Evolutionary conservation across 37 sponge, comb jelly and placozoan species (phyloP).

Genomic region (Halisarca cf. caerulea): DNA sequence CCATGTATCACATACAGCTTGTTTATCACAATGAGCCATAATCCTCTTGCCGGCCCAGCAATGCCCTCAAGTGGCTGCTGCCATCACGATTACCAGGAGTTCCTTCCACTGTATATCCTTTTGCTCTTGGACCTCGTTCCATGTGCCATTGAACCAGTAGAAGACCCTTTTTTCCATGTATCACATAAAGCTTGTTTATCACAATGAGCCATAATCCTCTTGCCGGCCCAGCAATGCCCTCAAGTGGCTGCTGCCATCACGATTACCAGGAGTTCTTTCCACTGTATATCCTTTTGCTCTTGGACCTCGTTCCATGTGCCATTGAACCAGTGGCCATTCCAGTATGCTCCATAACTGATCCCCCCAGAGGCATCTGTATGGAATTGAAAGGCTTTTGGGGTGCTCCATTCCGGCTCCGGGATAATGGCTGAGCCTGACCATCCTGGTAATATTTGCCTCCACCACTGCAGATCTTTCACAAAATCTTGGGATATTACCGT

Average conservation of each 20-base stretch:
- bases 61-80: too few species aligned
- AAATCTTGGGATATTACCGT: background rate
- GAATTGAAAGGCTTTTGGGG: conserved; percentile 1
- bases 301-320: conserved; percentile 3
- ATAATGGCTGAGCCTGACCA: conserved; percentile 40
- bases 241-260: conserved; percentile 49
- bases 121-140: background rate
- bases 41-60: too few species aligned
- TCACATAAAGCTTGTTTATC: conserved; percentile 56
- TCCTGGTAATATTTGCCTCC: conserved; percentile 32
- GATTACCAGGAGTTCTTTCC: conserved; percentile 56
- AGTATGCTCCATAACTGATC: conserved; percentile 34
- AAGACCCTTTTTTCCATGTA: conserved; percentile 18
- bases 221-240: conserved; percentile 45
- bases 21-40: too few species aligned
- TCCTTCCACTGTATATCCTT: too few species aligned
- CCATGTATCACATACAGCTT: too few species aligned
- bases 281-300: background rate
- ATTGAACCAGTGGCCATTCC: conserved; percentile 28
- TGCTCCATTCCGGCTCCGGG: background rate
- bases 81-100: too few species aligned
- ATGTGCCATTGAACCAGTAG: conserved; percentile 15
- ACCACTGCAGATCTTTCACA: conserved; percentile 51
- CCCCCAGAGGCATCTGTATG: conserved; percentile 46
- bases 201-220: background rate